Evolutionary conservation across 2,888 invertebrate genomes (phyloP).

Genomic region (Hymenopus coronatus): DNA sequence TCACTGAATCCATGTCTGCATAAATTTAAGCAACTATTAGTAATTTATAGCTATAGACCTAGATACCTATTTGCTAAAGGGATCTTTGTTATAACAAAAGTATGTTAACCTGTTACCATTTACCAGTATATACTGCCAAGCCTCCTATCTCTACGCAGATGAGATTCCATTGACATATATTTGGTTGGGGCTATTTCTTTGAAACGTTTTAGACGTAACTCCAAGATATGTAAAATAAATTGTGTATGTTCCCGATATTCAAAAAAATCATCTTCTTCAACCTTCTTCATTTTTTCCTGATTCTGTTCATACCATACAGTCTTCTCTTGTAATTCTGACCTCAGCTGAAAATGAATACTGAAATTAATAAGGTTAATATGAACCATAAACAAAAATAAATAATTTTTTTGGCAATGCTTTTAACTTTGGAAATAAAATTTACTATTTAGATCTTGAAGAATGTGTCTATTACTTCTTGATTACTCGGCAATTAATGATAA

Average conservation of each 20-base stretch:
- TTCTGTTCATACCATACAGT: slow-evolving; percentile 58
- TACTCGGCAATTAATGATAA: too few relatives aligned
- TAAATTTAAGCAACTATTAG: too few relatives aligned
- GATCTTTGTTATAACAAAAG: too few relatives aligned
- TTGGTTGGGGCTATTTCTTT: neutral
- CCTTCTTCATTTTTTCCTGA: slow-evolving; percentile 57
- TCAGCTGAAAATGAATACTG: neutral
- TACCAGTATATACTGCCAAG: neutral
- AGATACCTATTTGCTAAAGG: too few relatives aligned
- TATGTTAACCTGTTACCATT: neutral
- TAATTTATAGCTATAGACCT: too few relatives aligned
- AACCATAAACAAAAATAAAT: neutral
- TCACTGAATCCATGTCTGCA: too few relatives aligned
- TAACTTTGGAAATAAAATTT: neutral
- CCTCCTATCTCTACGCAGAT: neutral
- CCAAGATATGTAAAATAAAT: slow-evolving; percentile 55
- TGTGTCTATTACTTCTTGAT: too few relatives aligned
- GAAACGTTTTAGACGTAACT: slow-evolving; percentile 38
- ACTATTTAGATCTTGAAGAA: too few relatives aligned
- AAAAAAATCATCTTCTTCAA: slow-evolving; percentile 60
- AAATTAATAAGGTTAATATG: neutral
- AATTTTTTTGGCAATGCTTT: neutral
- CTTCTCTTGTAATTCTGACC: slow-evolving; percentile 48
- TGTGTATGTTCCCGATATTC: slow-evolving; percentile 51
- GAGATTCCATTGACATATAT: neutral